Conservation (phyloP, 2,797 vertebrate genomes). For the Ptychobarbus kaznakovi region DNA sequence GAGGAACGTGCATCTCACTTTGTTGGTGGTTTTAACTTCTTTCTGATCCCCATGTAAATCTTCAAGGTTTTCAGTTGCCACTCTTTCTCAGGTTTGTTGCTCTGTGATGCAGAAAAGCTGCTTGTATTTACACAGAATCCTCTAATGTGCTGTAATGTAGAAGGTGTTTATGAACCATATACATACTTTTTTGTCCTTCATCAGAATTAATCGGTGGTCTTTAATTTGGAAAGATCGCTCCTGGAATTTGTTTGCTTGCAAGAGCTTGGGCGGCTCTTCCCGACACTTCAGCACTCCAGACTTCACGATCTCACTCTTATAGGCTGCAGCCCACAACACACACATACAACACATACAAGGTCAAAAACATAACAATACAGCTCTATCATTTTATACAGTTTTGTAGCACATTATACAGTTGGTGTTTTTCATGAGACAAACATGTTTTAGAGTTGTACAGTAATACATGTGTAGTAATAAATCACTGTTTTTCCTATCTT, state of each 20-base stretch:
- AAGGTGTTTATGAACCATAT: neutral
- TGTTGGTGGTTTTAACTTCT: conserved; percentile 91
- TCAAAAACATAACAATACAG: neutral
- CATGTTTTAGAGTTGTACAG: neutral
- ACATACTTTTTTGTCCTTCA: conserved; percentile 93
- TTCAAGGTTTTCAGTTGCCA: conserved; percentile 91
- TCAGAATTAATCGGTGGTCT: conserved; percentile 86
- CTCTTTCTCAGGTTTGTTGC: conserved; percentile 89
- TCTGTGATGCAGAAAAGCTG: conserved; percentile 73
- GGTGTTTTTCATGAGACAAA: neutral
- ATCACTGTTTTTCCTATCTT: too few species aligned
- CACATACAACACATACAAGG: neutral
- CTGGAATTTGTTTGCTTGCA: conserved; percentile 92
- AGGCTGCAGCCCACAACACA: conserved; percentile 72
- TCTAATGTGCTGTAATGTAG: neutral
- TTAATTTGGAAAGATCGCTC: conserved; percentile 92
- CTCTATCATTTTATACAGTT: neutral
- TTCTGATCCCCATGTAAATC: conserved; percentile 92
- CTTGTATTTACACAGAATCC: neutral
- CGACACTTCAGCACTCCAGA: conserved; percentile 89
- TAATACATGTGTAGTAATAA: neutral
- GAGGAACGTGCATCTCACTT: conserved; percentile 75
- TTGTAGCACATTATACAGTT: neutral
- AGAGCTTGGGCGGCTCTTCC: conserved; percentile 89
- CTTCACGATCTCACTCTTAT: conserved; percentile 86